phyloP scores from a whole-genome alignment of 2,113 vertebrate species.

The Corythornis vintsioides region DNA sequence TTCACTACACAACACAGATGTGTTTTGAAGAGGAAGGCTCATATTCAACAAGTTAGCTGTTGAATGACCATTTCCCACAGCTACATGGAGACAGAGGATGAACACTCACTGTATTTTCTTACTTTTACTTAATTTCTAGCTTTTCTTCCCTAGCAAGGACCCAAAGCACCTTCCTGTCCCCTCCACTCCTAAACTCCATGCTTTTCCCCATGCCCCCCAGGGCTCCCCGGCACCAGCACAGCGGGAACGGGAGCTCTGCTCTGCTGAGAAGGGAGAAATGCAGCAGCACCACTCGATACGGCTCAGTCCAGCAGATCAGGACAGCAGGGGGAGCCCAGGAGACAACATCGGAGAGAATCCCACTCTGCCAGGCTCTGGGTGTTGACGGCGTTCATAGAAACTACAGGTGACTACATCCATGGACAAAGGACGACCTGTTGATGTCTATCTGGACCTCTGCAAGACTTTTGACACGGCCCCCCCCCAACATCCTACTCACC shows the following conservation, averaged over 20 bases:
- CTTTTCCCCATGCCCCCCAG: neutral
- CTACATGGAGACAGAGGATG: neutral
- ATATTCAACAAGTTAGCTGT: neutral
- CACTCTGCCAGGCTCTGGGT: neutral
- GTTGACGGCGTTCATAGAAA: neutral
- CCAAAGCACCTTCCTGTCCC: neutral
- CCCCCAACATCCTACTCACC: too few species aligned
- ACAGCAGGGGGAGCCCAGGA: constrained; percentile 60
- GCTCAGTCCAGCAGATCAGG: neutral
- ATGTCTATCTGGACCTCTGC: too few species aligned
- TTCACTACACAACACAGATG: neutral
- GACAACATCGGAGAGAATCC: neutral
- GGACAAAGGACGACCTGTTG: too few species aligned
- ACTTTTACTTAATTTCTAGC: neutral
- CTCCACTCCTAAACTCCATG: neutral
- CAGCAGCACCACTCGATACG: neutral
- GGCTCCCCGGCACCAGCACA: neutral
- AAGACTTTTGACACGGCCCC: too few species aligned
- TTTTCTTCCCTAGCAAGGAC: neutral
- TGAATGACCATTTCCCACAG: neutral
- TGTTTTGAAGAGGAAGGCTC: neutral
- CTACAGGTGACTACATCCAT: too few species aligned
- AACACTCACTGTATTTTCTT: neutral
- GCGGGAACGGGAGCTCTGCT: neutral
- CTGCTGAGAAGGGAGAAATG: neutral